A percentile compares a stretch with the other conserved stretches of the same genome.
Evolutionary conservation across 2,113 vertebrate genomes (phyloP).

Genomic region (Ginglymostoma cirratum): DNA sequence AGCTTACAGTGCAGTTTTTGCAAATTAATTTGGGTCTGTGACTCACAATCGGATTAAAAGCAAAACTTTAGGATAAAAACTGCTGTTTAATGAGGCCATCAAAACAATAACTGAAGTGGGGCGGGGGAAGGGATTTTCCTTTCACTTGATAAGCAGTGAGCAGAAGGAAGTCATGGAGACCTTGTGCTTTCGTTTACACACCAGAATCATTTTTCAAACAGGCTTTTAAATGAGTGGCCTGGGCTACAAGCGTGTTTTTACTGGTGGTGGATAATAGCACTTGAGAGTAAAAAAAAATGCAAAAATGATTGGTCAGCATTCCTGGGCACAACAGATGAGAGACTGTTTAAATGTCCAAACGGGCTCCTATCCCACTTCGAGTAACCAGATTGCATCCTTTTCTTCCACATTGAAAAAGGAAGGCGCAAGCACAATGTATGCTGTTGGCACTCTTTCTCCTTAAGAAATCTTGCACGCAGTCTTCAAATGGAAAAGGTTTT

Average conservation of each 20-base stretch:
- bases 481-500: not conserved
- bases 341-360: not conserved
- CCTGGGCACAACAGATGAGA: not conserved
- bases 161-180: not conserved
- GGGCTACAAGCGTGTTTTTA: no score
- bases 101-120: not conserved
- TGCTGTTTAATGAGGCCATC: not conserved
- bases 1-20: not conserved
- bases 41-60: not conserved
- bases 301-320: not conserved
- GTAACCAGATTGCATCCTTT: not conserved
- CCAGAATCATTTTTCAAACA: not conserved
- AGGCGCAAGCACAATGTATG: no score
- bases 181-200: not conserved
- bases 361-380: not conserved
- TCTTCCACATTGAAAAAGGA: not conserved
- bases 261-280: no score
- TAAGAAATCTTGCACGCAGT: not conserved
- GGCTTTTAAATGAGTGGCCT: not conserved
- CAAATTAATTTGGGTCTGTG: not conserved
- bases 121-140: not conserved
- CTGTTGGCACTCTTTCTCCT: not conserved
- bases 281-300: no score
- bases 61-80: not conserved
- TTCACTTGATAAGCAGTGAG: not conserved